Percentiles rank a stretch among this genome's conserved stretches.
Evolutionary conservation across 2,888 invertebrate genomes (phyloP).

Genomic region (Ecdyonurus torrentis): DNA sequence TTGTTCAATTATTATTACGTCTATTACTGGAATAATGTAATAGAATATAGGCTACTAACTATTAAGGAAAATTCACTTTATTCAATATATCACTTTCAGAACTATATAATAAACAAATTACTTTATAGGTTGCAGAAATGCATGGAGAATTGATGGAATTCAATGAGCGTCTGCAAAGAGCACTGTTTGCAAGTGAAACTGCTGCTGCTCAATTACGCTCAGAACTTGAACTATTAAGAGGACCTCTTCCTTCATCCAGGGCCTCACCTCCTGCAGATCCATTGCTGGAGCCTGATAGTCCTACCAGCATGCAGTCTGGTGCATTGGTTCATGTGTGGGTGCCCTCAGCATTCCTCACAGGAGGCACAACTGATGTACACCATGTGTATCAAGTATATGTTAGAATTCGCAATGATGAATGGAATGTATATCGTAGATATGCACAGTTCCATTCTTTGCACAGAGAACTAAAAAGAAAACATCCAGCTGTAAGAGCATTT

Average conservation of each 20-base stretch:
- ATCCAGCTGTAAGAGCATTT: slow-evolving; percentile 58
- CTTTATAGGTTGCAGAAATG: slow-evolving; percentile 71
- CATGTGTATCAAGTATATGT: slow-evolving; percentile 78
- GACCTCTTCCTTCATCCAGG: slow-evolving; percentile 31
- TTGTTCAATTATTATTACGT: no score
- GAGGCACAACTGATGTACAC: slow-evolving; percentile 53
- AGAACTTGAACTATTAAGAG: slow-evolving; percentile 47
- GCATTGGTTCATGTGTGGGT: slow-evolving; percentile 66
- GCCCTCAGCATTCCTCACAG: slow-evolving; percentile 68
- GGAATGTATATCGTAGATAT: slow-evolving; percentile 91
- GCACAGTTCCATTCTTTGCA: slow-evolving; percentile 83
- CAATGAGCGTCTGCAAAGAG: slow-evolving; percentile 61
- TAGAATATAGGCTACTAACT: no score
- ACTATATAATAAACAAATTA: slow-evolving; percentile 9
- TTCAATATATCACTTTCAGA: neutral
- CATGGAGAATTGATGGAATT: slow-evolving; percentile 88
- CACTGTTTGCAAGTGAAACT: slow-evolving; percentile 43
- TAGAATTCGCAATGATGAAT: slow-evolving; percentile 72
- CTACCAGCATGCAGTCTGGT: slow-evolving; percentile 16
- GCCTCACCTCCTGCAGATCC: slow-evolving; percentile 12
- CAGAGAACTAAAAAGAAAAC: slow-evolving; percentile 64
- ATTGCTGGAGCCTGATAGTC: slow-evolving; percentile 14
- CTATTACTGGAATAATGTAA: no score
- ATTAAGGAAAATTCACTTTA: neutral
- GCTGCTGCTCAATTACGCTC: slow-evolving; percentile 32